Base-by-base conservation (phyloP, 2,888 invertebrate species). In the Microchrysa polita region DNA sequence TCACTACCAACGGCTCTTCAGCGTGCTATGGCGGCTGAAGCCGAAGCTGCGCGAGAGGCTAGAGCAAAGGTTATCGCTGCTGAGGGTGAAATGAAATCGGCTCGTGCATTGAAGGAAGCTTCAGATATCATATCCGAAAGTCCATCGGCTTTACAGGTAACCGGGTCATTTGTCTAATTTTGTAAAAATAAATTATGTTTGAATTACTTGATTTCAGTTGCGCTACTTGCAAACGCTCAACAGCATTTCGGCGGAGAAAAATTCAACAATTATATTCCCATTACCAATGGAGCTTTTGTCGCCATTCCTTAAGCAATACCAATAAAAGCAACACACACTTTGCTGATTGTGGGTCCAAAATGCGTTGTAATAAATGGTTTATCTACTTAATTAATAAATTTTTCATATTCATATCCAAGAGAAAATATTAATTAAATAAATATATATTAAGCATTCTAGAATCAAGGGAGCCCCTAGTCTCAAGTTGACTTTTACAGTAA, bases 211-310 rank as follows among this genome's bases (percentile, higher is more conserved):
- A 76, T 88, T 88, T 74, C 85, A 93, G 93, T 81, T 93, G 75
- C 89, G 94, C n/a, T 94, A 94, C 82, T 87, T 95, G 53, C 97
- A 97, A 86, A 97, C 97, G 0, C 86, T 97, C 74, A 95, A 90
- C 86, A 92, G 93, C 73, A 96, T 97, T 83, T 94, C 96, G 0
- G 93, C 95, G 0, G 96, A 97, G 86, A 96, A 96, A 86, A 96
- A 96, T 84, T 96, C 96, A 0, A 97, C 96, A 0, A 96, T 97
- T 79, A 92, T 97, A 74, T 97, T 97, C 82, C 97, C 97, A 0
- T 86, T 97, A 78, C 97, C 97, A 0, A 90, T 97, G 86, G 96
- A 97, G 81, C 83, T 93, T 67, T 81, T 93, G 23, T 80, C 83
- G 2, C 84, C 84, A 2, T 83, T 83, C 72, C 60, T 84, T 5